Percentiles rank a stretch among this genome's conserved stretches.
Conservation (phyloP, 2,797 vertebrate genomes). For the Synanceia verrucosa region DNA sequence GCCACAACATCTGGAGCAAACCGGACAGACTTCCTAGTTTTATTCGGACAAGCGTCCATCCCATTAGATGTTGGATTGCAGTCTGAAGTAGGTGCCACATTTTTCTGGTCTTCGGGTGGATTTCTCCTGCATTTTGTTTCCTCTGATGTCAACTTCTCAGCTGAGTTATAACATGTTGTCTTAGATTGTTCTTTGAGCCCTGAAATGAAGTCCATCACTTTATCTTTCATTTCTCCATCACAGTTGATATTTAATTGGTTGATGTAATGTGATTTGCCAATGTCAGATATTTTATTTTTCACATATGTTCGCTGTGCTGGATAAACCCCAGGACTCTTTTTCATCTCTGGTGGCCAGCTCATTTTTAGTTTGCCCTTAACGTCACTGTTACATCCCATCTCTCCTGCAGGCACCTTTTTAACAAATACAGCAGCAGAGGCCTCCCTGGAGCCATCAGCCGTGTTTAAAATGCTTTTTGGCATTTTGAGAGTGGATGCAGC, state of each 20-base stretch:
- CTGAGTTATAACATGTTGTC: constrained; percentile 13
- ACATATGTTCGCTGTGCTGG: constrained; percentile 6
- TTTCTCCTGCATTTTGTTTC: constrained; percentile 24
- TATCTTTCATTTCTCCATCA: constrained; percentile 26
- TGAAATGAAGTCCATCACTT: constrained; percentile 8
- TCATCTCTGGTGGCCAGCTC: constrained; percentile 81
- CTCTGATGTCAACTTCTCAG: constrained; percentile 22
- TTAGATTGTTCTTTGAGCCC: constrained; percentile 20
- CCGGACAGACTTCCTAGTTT: constrained; percentile 71
- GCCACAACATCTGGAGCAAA: constrained; percentile 63
- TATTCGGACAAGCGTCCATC: constrained; percentile 18
- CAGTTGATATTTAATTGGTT: constrained; percentile 12
- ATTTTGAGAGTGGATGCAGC: constrained; percentile 21
- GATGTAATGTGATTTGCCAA: constrained; percentile 25
- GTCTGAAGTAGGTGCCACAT: constrained; percentile 9
- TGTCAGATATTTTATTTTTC: constrained; percentile 29
- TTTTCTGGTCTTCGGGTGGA: constrained; percentile 34
- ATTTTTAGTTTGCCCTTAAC: constrained; percentile 70
- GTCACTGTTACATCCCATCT: constrained; percentile 27
- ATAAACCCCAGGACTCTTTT: constrained; percentile 25
- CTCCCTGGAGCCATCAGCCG: constrained; percentile 14
- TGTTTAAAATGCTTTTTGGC: constrained; percentile 30
- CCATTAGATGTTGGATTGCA: constrained; percentile 10
- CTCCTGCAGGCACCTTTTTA: constrained; percentile 31
- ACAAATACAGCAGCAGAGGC: constrained; percentile 7